Evolutionary conservation across 1,140 invertebrate genomes (phyloP).

Genomic region (Brachionus asplanchnoidis): DNA sequence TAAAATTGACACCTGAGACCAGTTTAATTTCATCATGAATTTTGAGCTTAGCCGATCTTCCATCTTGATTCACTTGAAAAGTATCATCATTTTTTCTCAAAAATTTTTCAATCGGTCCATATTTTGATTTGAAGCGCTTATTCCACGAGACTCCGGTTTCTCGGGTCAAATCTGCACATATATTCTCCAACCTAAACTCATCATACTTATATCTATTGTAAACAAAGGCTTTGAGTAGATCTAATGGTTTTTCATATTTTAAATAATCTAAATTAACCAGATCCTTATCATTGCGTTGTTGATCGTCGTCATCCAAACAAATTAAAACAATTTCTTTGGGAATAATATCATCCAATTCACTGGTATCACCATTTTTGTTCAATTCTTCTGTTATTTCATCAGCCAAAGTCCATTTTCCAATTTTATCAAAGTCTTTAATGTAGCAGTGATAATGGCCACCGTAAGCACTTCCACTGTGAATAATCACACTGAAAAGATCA

Average conservation of each 20-base stretch:
- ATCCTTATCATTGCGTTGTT: not conserved
- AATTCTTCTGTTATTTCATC: constrained; percentile 43
- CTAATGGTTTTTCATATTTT: constrained; percentile 49
- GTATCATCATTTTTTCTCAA: constrained; percentile 30
- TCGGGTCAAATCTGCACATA: constrained; percentile 50
- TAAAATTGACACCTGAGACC: not conserved
- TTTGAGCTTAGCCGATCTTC: constrained; percentile 40
- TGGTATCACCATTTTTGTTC: constrained; percentile 42
- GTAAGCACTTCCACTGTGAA: constrained; percentile 52
- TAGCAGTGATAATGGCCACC: constrained; percentile 56
- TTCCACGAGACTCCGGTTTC: constrained; percentile 55
- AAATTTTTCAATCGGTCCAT: constrained; percentile 53
- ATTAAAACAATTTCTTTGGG: constrained; percentile 19
- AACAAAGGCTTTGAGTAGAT: constrained; percentile 49
- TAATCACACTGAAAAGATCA: constrained; percentile 54
- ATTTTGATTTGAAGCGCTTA: constrained; percentile 50
- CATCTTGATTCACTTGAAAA: constrained; percentile 30
- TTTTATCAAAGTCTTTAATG: constrained; percentile 52
- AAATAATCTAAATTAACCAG: constrained; percentile 43
- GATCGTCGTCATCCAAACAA: not conserved
- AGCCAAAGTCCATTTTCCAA: constrained; percentile 49
- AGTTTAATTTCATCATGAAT: not conserved
- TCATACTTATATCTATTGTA: constrained; percentile 42
- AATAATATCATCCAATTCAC: not conserved
- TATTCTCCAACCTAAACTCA: constrained; percentile 47